These are phyloP conservation scores for Caenorhabditis japonica DNA, from an alignment of 2,888 invertebrate species.

Conservation along the genomic window DNA sequence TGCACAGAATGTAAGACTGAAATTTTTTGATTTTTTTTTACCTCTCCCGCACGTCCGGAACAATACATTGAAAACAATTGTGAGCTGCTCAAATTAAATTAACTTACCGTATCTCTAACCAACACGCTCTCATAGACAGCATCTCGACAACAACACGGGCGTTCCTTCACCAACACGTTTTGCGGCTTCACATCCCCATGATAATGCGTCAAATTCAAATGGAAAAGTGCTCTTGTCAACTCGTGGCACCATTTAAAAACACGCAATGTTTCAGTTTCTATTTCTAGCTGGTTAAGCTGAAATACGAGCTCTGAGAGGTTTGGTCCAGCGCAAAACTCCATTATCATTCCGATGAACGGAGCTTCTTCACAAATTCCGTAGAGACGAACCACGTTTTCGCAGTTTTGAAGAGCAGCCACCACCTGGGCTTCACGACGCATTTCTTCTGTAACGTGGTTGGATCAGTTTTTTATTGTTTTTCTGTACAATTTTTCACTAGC, in stretches of 20 bases:
- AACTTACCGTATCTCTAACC: conserved; percentile 12
- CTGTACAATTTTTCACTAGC: too few species aligned
- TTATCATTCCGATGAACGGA: conserved; percentile 29
- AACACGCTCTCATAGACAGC: conserved; percentile 6
- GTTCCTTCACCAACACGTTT: conserved; percentile 40
- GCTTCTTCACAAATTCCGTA: conserved; percentile 29
- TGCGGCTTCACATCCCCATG: conserved; percentile 44
- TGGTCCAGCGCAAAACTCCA: conserved; percentile 45
- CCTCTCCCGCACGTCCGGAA: too few species aligned
- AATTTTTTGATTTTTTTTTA: too few species aligned
- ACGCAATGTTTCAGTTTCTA: conserved; percentile 24
- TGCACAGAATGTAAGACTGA: conserved; percentile 16
- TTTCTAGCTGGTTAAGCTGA: background rate
- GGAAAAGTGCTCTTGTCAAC: conserved; percentile 16
- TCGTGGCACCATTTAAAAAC: conserved; percentile 40
- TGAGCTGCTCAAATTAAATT: too few species aligned
- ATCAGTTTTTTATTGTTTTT: too few species aligned
- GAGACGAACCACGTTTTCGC: conserved; percentile 23
- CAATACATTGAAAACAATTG: too few species aligned
- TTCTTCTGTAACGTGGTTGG: conserved; percentile 9
- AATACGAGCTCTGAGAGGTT: conserved; percentile 28
- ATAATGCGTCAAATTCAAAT: conserved; percentile 19
- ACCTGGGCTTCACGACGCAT: conserved; percentile 21
- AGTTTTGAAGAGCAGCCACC: conserved; percentile 15
- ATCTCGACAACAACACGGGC: conserved; percentile 33